A percentile compares a stretch with the other conserved stretches of the same genome.
Conservation (phyloP, 1,140 invertebrate species). For the Halyomorpha halys region DNA sequence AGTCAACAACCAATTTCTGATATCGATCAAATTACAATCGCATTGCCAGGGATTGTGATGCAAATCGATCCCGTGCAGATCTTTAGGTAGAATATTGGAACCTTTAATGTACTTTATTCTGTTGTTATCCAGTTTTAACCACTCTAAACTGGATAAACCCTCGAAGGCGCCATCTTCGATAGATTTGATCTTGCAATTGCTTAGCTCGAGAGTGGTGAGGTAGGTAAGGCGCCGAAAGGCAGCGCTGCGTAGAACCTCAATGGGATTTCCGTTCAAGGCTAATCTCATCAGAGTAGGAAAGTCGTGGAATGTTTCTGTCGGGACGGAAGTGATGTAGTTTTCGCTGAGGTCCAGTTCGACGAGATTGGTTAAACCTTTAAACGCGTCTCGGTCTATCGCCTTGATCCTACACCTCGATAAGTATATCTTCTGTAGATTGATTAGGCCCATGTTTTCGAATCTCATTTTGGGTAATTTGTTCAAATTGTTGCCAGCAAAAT, state of each 20-base stretch:
- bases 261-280: constrained; percentile 67
- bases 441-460: constrained; percentile 63
- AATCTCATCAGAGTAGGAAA: constrained; percentile 71
- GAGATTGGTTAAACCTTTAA: constrained; percentile 72
- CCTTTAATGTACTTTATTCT: constrained; percentile 58
- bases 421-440: constrained; percentile 81
- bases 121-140: constrained; percentile 74
- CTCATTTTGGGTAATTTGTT: constrained; percentile 60
- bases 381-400: constrained; percentile 64
- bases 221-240: constrained; percentile 65
- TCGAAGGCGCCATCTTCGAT: constrained; percentile 72
- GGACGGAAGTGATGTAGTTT: constrained; percentile 65
- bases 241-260: constrained; percentile 54
- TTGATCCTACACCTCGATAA: constrained; percentile 62
- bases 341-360: constrained; percentile 79
- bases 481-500: constrained; percentile 71
- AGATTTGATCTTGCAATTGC: constrained; percentile 60
- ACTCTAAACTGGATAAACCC: constrained; percentile 68
- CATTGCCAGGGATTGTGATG: constrained; percentile 83
- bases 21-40: constrained; percentile 65
- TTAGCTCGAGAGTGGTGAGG: constrained; percentile 70
- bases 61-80: constrained; percentile 63
- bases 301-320: constrained; percentile 62
- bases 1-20: constrained; percentile 65
- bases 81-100: constrained; percentile 54